Conservation (phyloP, 1,140 invertebrate species). For the Heliconius melpomene region DNA sequence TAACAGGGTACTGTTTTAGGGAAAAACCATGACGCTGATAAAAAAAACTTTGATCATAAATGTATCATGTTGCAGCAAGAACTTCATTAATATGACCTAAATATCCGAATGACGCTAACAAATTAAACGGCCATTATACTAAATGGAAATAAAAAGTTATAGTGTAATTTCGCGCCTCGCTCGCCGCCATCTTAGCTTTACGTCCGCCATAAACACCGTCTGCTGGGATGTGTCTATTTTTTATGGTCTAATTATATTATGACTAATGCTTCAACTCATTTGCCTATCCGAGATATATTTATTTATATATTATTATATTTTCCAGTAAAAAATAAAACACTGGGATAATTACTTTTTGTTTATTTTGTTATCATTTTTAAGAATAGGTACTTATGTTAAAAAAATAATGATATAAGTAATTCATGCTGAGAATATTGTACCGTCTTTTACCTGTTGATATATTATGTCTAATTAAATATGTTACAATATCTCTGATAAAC, state of each 20-base stretch:
- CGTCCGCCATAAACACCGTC: constrained; percentile 29
- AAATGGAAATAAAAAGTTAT: constrained; percentile 23
- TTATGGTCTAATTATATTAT: background rate
- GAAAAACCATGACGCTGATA: too few relatives aligned
- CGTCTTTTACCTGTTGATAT: too few relatives aligned
- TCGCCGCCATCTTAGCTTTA: constrained; percentile 29
- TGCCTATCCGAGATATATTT: background rate
- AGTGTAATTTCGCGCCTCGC: background rate
- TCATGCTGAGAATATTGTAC: too few relatives aligned
- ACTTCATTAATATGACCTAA: constrained; percentile 14
- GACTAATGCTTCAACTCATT: background rate
- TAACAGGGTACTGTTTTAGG: too few relatives aligned
- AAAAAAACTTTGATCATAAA: too few relatives aligned
- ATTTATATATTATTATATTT: background rate
- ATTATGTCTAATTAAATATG: too few relatives aligned
- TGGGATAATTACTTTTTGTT: too few relatives aligned
- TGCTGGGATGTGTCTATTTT: constrained; percentile 15
- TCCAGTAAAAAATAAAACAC: too few relatives aligned
- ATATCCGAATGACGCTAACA: background rate
- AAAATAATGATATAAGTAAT: too few relatives aligned
- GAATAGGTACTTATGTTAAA: too few relatives aligned
- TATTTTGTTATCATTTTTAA: too few relatives aligned
- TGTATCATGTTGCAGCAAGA: background rate
- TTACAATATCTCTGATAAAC: too few relatives aligned
- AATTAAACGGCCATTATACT: background rate